Conservation (phyloP, 2,113 vertebrate genomes). For the Triplophysa rosa region DNA sequence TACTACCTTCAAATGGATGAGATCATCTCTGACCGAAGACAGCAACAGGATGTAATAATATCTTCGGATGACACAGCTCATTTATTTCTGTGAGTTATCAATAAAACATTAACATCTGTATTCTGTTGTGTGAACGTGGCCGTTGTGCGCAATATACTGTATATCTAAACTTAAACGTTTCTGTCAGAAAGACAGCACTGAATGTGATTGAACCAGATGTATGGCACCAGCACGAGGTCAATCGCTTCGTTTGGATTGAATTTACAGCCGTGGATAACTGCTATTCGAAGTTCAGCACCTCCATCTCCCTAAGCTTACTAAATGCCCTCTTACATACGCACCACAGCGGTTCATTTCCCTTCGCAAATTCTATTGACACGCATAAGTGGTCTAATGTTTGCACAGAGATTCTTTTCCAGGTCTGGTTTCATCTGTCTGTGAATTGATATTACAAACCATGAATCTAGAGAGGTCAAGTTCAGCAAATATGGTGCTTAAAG, state of each 20-base stretch:
- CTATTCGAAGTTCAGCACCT: conserved; percentile 59
- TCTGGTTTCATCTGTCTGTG: conserved; percentile 14
- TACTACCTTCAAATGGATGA: too few relatives aligned
- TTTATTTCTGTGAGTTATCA: too few relatives aligned
- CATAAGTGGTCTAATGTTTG: conserved; percentile 53
- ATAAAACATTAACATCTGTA: too few relatives aligned
- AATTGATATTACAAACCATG: conserved; percentile 43
- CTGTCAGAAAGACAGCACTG: not conserved
- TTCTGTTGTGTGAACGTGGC: too few relatives aligned
- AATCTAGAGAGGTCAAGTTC: conserved; percentile 24
- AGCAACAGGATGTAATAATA: too few relatives aligned
- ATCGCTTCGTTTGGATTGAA: conserved; percentile 49
- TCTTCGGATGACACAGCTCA: too few relatives aligned
- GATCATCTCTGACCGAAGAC: too few relatives aligned
- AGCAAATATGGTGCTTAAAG: conserved; percentile 20
- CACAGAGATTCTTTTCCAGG: conserved; percentile 50
- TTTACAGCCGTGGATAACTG: conserved; percentile 60
- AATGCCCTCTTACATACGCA: conserved; percentile 69
- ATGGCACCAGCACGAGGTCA: conserved; percentile 55
- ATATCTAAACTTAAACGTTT: not conserved
- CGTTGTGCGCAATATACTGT: not conserved
- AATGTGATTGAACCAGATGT: not conserved
- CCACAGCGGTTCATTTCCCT: conserved; percentile 68
- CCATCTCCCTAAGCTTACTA: conserved; percentile 69
- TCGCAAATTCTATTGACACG: conserved; percentile 62